These are phyloP conservation scores for Drosophila hydei DNA, from an alignment of 1,140 invertebrate species.

Conservation along the genomic window DNA sequence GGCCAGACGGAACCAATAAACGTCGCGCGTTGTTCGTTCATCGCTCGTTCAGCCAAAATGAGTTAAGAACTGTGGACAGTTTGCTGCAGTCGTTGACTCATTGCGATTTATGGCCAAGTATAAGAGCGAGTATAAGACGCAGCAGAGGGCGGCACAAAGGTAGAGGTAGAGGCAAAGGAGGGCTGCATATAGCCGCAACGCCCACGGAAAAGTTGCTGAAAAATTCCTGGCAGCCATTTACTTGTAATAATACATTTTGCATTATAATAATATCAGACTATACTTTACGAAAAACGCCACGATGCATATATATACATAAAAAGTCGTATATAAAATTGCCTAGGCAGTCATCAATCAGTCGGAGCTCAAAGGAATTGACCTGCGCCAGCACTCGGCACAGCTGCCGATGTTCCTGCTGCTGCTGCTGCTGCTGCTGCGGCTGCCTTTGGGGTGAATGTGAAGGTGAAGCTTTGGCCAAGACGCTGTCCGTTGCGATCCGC, in stretches of 20 bases:
- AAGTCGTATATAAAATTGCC: constrained; percentile 61
- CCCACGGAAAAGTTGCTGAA: constrained; percentile 32
- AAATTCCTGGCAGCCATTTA: constrained; percentile 59
- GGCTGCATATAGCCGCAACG: background rate
- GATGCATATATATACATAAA: constrained; percentile 4
- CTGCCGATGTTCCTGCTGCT: constrained; percentile 21
- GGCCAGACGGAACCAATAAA: constrained; percentile 83
- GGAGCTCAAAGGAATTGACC: constrained; percentile 72
- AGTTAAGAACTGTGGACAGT: constrained; percentile 82
- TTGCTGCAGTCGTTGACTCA: constrained; percentile 61
- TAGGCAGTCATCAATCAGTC: constrained; percentile 79
- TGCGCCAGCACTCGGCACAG: constrained; percentile 28
- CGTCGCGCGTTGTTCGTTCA: constrained; percentile 78
- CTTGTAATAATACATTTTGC: constrained; percentile 74
- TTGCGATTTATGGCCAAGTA: constrained; percentile 59
- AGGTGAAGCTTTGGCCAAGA: constrained; percentile 30
- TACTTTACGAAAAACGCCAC: constrained; percentile 53
- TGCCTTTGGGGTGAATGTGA: constrained; percentile 48
- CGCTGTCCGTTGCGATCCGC: constrained; percentile 14
- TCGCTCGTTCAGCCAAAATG: constrained; percentile 65
- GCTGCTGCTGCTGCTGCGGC: background rate
- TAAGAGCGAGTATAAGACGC: constrained; percentile 4
- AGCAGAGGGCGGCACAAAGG: background rate
- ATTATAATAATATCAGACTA: constrained; percentile 74
- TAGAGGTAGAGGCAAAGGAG: no score